These are phyloP conservation scores for Leucania comma DNA, from an alignment of 2,888 invertebrate species.

Conservation along the genomic window DNA sequence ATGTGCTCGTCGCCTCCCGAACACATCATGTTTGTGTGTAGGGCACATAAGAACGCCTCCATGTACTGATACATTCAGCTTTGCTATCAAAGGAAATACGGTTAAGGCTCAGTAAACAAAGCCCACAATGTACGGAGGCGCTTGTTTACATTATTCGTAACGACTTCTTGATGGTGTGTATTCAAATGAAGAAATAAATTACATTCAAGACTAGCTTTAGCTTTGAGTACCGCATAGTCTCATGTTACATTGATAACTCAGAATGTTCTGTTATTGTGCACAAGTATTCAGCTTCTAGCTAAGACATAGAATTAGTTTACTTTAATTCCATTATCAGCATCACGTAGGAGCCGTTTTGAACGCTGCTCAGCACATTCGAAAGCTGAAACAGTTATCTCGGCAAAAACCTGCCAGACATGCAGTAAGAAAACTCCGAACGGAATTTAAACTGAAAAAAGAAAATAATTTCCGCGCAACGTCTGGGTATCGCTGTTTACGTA, in stretches of 20 bases:
- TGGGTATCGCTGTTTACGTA: conserved; percentile 46
- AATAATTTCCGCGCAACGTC: conserved; percentile 57
- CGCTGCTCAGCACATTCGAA: conserved; percentile 9
- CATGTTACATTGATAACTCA: conserved; percentile 6
- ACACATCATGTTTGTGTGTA: conserved; percentile 47
- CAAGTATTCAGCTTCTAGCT: background rate
- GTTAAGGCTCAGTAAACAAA: conserved; percentile 61
- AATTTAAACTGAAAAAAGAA: conserved; percentile 55
- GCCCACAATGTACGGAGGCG: conserved; percentile 50
- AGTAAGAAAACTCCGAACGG: conserved; percentile 48
- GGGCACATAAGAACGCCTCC: conserved; percentile 39
- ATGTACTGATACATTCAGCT: conserved; percentile 46
- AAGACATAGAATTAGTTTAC: background rate
- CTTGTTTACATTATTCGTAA: conserved; percentile 61
- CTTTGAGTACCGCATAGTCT: conserved; percentile 13
- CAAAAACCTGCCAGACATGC: conserved; percentile 52
- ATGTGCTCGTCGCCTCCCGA: conserved; percentile 49
- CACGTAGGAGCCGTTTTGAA: conserved; percentile 11
- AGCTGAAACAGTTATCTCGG: conserved; percentile 38
- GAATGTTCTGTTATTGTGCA: background rate
- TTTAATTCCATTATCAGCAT: conserved; percentile 16
- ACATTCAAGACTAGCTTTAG: conserved; percentile 32
- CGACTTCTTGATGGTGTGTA: conserved; percentile 64
- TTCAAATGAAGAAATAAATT: conserved; percentile 60
- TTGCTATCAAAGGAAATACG: conserved; percentile 61